Evolutionary conservation across 2,888 invertebrate species (phyloP).

Genomic region (Oscheius onirici): DNA sequence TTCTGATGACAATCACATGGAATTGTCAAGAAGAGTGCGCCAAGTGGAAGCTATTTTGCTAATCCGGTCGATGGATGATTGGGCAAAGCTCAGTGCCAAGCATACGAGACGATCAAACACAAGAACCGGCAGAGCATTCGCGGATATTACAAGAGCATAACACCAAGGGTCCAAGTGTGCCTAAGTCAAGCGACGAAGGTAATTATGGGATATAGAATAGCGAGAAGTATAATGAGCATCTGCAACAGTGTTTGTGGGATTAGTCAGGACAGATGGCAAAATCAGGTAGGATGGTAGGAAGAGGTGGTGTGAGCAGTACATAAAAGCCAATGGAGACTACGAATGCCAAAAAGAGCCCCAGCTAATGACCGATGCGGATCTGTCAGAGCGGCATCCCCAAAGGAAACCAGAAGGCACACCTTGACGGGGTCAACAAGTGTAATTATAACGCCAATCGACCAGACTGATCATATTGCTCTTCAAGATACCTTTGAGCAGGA

Average conservation of each 20-base stretch:
- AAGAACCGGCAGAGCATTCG: constrained; percentile 10
- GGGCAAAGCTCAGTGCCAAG: constrained; percentile 6
- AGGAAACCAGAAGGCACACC: constrained; percentile 28
- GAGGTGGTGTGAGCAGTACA: neutral
- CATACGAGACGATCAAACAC: constrained; percentile 22
- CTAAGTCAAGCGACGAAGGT: constrained; percentile 15
- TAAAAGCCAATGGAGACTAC: neutral
- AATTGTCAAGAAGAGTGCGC: neutral
- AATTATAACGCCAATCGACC: constrained; percentile 4
- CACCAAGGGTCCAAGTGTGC: neutral
- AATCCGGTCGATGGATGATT: constrained; percentile 31
- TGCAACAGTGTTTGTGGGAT: constrained; percentile 23
- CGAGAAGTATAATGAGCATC: constrained; percentile 24
- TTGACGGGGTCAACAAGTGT: constrained; percentile 28
- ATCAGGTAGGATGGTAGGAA: neutral
- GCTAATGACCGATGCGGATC: constrained; percentile 10
- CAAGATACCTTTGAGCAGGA: constrained; percentile 73
- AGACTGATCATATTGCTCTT: neutral
- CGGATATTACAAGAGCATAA: constrained; percentile 10
- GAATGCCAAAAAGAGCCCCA: neutral
- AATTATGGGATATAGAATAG: constrained; percentile 10
- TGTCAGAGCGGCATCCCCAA: constrained; percentile 22
- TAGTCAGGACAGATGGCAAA: constrained; percentile 20
- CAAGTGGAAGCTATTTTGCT: constrained; percentile 22
- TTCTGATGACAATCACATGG: constrained; percentile 18